A percentile compares a stretch with the other conserved stretches of the same genome.
These are phyloP conservation scores for Emydocephalus ijimae DNA, from an alignment of 2,113 vertebrate genomes.

Conservation along the genomic window DNA sequence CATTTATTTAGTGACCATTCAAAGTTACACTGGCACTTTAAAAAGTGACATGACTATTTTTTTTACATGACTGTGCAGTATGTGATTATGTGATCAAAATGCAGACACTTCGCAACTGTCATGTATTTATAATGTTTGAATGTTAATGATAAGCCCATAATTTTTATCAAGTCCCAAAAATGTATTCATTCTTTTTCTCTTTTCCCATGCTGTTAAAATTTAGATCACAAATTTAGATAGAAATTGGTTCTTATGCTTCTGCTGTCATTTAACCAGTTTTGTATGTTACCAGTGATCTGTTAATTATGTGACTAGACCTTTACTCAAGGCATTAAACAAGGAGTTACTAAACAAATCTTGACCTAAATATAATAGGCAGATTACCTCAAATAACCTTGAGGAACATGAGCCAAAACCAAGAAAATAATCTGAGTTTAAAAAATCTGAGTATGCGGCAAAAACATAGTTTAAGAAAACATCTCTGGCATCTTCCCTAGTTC, in stretches of 20 bases:
- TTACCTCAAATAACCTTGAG: not conserved
- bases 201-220: not conserved
- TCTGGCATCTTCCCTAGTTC: not conserved
- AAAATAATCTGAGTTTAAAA: not conserved
- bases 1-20: not conserved
- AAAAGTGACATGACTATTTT: not conserved
- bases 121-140: not conserved
- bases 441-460: not conserved
- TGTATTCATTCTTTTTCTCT: not conserved
- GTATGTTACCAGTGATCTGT: not conserved
- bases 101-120: not conserved
- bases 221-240: not conserved
- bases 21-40: not conserved
- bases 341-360: not conserved
- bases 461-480: not conserved
- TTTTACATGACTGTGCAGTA: not conserved
- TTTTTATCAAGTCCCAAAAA: not conserved
- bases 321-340: not conserved
- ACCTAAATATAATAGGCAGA: not conserved
- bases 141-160: not conserved
- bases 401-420: not conserved
- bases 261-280: not conserved
- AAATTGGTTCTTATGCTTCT: not conserved
- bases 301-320: not conserved
- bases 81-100: not conserved